Base-by-base conservation (phyloP, 2,888 invertebrate species). In the Plutella xylostella region DNA sequence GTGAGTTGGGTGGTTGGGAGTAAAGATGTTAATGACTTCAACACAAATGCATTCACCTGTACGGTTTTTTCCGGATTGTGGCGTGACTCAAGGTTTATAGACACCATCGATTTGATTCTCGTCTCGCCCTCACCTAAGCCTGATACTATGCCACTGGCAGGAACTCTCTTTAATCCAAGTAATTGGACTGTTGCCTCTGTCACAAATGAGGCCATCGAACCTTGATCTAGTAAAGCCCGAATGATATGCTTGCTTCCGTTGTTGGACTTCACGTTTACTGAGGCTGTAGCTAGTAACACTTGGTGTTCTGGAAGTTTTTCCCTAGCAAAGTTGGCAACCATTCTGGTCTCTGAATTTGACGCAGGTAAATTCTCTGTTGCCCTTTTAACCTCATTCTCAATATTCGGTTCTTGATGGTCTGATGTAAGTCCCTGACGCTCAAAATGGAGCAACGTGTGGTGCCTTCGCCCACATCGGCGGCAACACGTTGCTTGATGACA, bases 11-110 rank as follows among this genome's bases (percentile, higher is more conserved):
- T n/a, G n/a, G n/a, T n/a, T n/a, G n/a, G n/a, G n/a, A n/a, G n/a
- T n/a, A n/a, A n/a, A n/a, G n/a, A n/a, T n/a, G n/a, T n/a, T n/a
- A n/a, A n/a, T n/a, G 45, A n/a, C 2, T 9, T 18, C 17, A 57
- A 43, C 0, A 57, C 52, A 42, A 42, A 56, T 2, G 56, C 57
- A 20, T 47, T 49, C 3, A 55, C 45, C n/a, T 31, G 14, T 6
- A 55, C 31, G 6, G 20, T 33, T n/a, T 21, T 12, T 4, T 19
- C 31, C 15, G 48, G 42, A 30, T 49, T 39, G n/a, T 46, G 33
- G 2, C 31, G 22, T 25, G 55, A 54, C 22, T 49, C 30, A 7
- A 56, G 1, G 7, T n/a, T 3, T 2, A 55, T 14, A 14, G 35
- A 33, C 11, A 53, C 50, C 44, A 45, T 49, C 30, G 43, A 3